These are phyloP conservation scores for Batillaria attramentaria DNA, from an alignment of 1,140 invertebrate genomes.

Conservation along the genomic window DNA sequence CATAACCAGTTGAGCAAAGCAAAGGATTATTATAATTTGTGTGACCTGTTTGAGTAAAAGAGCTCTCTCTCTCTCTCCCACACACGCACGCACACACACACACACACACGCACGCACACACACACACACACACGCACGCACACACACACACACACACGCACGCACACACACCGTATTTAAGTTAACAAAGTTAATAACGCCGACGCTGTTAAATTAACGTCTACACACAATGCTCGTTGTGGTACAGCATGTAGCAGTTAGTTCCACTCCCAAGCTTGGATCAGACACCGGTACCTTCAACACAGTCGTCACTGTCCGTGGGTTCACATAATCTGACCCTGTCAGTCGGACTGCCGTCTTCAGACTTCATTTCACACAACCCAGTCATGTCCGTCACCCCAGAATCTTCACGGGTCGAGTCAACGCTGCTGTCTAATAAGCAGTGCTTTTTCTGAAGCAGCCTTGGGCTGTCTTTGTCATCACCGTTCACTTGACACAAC, in stretches of 20 bases:
- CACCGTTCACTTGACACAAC: too few species aligned
- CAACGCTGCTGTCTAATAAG: too few species aligned
- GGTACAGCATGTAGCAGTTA: background rate
- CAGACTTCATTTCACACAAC: too few species aligned
- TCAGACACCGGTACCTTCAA: background rate
- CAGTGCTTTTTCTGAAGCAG: too few species aligned
- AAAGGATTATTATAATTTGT: background rate
- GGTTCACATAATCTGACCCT: too few species aligned
- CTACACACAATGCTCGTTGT: background rate
- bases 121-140: background rate
- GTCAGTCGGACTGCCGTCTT: too few species aligned
- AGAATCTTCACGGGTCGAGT: too few species aligned
- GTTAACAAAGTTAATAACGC: background rate
- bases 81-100: background rate
- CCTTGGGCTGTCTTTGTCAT: too few species aligned
- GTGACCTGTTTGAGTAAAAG: background rate
- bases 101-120: background rate
- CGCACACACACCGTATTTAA: background rate
- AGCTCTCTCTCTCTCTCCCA: background rate
- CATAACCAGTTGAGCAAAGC: background rate
- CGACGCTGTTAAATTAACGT: background rate
- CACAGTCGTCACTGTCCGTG: background rate
- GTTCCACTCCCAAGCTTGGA: background rate
- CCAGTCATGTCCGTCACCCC: too few species aligned
- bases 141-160: background rate